A percentile compares a stretch with the other conserved stretches of the same genome.
Conservation (phyloP, 2,797 vertebrate genomes). For the Phataginus tetradactyla region DNA sequence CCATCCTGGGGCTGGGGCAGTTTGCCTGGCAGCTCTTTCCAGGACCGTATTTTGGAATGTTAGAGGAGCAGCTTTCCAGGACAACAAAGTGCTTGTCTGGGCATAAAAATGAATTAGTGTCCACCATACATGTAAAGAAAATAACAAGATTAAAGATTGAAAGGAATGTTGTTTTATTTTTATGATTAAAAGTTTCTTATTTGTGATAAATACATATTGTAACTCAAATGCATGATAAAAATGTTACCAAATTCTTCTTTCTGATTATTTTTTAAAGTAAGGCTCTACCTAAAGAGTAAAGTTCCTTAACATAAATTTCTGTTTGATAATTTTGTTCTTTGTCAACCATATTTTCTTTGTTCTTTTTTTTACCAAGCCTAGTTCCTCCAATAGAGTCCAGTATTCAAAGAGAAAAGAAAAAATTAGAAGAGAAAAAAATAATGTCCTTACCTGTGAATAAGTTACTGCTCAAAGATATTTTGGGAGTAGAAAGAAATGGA, state of each 20-base stretch:
- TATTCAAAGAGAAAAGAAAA: neutral
- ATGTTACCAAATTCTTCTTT: neutral
- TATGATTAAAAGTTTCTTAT: neutral
- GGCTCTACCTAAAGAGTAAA: neutral
- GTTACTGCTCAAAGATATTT: slow-evolving; percentile 25
- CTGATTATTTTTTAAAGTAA: neutral
- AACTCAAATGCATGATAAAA: neutral
- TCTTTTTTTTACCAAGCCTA: neutral
- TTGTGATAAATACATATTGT: neutral
- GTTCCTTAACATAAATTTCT: neutral
- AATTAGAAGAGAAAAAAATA: neutral
- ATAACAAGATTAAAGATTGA: neutral
- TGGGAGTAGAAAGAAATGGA: neutral
- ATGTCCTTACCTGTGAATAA: neutral
- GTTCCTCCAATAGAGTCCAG: neutral
- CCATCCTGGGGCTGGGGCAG: no score
- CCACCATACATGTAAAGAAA: neutral
- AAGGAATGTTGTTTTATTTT: neutral
- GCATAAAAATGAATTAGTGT: neutral
- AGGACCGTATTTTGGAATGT: neutral
- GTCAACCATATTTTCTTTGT: neutral
- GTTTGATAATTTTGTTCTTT: neutral
- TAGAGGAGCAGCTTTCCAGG: neutral
- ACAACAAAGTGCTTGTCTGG: neutral
- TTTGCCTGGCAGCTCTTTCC: neutral